A percentile compares a stretch with the other conserved stretches of the same genome.
phyloP scores from a whole-genome alignment of 2,888 invertebrate species.

The Aphelenchoides bicaudatus region DNA sequence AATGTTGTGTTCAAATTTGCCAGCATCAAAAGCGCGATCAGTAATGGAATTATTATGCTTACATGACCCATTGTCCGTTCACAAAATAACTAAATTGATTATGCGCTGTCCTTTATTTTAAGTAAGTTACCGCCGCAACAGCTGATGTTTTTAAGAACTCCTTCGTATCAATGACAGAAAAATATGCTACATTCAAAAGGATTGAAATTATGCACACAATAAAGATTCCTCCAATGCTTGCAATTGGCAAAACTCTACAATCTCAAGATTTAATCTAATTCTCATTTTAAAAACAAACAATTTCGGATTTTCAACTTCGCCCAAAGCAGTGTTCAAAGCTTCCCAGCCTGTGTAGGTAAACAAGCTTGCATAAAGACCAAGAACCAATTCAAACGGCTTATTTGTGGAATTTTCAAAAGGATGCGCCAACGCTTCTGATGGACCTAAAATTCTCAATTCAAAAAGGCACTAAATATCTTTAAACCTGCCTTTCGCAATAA shows the following conservation, averaged over 20 bases:
- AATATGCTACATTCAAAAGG: constrained; percentile 83
- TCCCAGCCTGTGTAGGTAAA: constrained; percentile 58
- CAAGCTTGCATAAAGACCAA: constrained; percentile 43
- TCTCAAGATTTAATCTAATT: background rate
- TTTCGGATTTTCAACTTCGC: constrained; percentile 51
- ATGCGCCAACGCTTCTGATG: constrained; percentile 33
- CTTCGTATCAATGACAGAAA: constrained; percentile 75
- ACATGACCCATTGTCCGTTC: constrained; percentile 43
- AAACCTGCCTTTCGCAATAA: no score
- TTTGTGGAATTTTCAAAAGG: constrained; percentile 40
- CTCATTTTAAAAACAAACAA: constrained; percentile 28
- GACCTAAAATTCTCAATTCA: background rate
- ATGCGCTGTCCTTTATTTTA: background rate
- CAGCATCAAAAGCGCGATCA: constrained; percentile 45
- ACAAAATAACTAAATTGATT: constrained; percentile 40
- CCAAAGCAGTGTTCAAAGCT: constrained; percentile 48
- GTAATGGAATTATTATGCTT: constrained; percentile 47
- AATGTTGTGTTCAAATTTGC: constrained; percentile 52
- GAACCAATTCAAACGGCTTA: constrained; percentile 43
- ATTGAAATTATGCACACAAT: constrained; percentile 69
- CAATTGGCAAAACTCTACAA: constrained; percentile 48
- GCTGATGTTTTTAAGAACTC: constrained; percentile 69
- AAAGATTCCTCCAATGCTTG: constrained; percentile 44
- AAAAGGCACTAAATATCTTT: no score
- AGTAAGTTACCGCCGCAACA: constrained; percentile 67